Conservation (phyloP, 2,113 vertebrate genomes). For the Mungos mungo region DNA sequence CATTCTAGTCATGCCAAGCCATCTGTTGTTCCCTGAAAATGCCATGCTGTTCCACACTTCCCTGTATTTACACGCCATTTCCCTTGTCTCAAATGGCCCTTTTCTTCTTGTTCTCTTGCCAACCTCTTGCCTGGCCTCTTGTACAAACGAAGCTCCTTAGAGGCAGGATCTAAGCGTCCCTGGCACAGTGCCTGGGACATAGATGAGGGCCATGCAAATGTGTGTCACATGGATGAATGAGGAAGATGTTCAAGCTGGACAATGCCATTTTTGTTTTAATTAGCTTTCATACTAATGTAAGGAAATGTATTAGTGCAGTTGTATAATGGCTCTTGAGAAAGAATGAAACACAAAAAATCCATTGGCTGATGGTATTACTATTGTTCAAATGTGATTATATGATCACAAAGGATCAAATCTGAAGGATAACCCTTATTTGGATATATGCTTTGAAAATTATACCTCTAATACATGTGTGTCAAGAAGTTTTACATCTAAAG, state of each 20-base stretch:
- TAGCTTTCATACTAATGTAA: not conserved
- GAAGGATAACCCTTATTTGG: not conserved
- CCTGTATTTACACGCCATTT: not conserved
- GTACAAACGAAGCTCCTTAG: not conserved
- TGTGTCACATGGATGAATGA: not conserved
- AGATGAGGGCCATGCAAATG: no score
- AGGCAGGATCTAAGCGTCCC: not conserved
- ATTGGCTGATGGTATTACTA: not conserved
- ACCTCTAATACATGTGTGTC: not conserved
- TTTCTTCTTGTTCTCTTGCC: not conserved
- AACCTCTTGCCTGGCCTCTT: not conserved
- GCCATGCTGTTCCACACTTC: not conserved
- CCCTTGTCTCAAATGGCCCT: not conserved
- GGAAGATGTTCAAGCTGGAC: not conserved
- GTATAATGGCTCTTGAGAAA: not conserved
- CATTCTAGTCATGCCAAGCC: not conserved
- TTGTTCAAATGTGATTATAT: not conserved
- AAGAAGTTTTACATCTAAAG: not conserved
- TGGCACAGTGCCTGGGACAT: not conserved
- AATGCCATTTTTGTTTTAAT: not conserved
- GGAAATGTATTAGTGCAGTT: not conserved
- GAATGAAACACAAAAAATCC: not conserved
- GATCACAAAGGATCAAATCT: not conserved
- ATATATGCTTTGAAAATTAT: not conserved
- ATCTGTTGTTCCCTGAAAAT: slow-evolving; percentile 45